Base-by-base conservation (phyloP, 1,140 invertebrate species). In the Leptinotarsa defecta region DNA sequence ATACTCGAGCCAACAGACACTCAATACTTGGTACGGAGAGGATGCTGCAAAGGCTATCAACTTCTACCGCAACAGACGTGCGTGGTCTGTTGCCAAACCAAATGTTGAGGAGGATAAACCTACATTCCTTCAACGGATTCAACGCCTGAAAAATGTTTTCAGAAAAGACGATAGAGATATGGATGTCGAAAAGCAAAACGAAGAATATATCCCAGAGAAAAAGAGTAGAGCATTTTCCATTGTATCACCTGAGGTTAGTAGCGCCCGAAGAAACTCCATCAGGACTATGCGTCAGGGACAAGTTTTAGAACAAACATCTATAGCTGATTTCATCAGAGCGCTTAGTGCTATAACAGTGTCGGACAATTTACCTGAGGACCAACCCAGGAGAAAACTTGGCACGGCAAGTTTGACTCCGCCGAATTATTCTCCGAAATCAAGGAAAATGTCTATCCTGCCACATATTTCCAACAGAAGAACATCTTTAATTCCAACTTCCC, bases 251-350 rank as follows among this genome's bases (percentile, higher is more conserved):
- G 52, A 71, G 48, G 49, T 75, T 24, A 43, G 34, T 11, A 43
- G 8, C 34, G 34, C 8, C 8, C 48, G 67, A n/a, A 76, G 75
- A 52, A 27, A 68, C 4, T 76, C 75, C 11, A 62, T 73, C 43
- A 24, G 73, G 34, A 57, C 68, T 4, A 43, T 63, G 57, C 13
- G 13, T n/a, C 81, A 90, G 78, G 89, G 89, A 22, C 88, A 89
- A 81, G 86, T 94, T 24, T 84, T 94, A 62, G 93, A 94, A 86
- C 90, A 93, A 79, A 94, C 93, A 1, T 93, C 91, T 20, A 85
- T 94, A 13, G 92, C 92, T 3, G 93, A 94, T 85, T 89, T 94
- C 22, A 86, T 94, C 17, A 86, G 92, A 48, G 92, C 92, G 0
- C 81, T 94, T 17, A 90, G 92, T 27, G 89, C 72, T 83, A 86